Evolutionary conservation across 2,113 vertebrate genomes (phyloP).

Genomic region (Carollia perspicillata): DNA sequence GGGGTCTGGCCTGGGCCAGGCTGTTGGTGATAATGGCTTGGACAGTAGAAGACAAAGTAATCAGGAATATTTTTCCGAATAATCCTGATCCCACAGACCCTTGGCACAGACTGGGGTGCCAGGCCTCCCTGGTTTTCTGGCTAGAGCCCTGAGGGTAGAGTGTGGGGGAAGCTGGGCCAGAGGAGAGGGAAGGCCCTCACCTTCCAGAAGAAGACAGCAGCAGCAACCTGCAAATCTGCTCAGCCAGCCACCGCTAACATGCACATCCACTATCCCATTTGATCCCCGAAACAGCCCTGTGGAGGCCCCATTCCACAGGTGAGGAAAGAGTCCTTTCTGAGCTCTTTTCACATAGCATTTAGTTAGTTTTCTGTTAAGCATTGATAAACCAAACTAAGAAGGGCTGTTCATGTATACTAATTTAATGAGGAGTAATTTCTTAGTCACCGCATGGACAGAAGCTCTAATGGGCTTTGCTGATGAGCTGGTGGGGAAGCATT

Average conservation of each 20-base stretch:
- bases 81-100: neutral
- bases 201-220: neutral
- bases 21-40: neutral
- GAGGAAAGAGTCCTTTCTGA: neutral
- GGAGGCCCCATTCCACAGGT: neutral
- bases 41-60: neutral
- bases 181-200: neutral
- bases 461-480: neutral
- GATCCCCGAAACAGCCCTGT: neutral
- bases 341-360: neutral
- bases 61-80: neutral
- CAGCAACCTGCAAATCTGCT: neutral
- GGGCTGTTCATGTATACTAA: neutral
- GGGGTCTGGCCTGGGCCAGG: neutral
- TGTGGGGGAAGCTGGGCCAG: neutral
- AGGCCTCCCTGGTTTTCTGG: neutral
- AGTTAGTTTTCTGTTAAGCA: neutral
- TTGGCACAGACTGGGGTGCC: fast-evolving
- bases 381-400: neutral
- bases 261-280: fast-evolving
- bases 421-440: neutral
- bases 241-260: neutral
- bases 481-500: neutral
- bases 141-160: neutral
- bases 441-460: neutral